phyloP scores from a whole-genome alignment of 2,888 invertebrate species.

The Limnephilus rhombicus region DNA sequence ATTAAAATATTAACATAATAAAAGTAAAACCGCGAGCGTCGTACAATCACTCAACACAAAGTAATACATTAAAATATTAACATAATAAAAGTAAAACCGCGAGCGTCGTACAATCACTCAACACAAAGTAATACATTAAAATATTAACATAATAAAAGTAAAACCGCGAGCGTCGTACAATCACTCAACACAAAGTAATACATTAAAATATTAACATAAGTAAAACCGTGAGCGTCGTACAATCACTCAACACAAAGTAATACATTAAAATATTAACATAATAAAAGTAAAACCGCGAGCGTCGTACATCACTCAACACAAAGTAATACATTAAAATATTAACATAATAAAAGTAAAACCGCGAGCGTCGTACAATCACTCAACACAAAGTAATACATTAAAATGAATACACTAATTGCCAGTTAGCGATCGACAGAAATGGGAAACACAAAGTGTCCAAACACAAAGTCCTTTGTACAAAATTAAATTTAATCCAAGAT shows the following conservation, averaged over 20 bases:
- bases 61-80: slow-evolving; percentile 6
- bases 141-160: slow-evolving; percentile 18
- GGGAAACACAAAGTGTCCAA: not conserved
- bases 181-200: not conserved
- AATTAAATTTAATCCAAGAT: slow-evolving; percentile 53
- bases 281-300: slow-evolving; percentile 9
- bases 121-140: slow-evolving; percentile 8
- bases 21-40: slow-evolving; percentile 5
- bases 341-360: slow-evolving; percentile 19
- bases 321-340: no score
- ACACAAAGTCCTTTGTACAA: not conserved
- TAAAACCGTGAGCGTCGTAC: not conserved
- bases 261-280: slow-evolving; percentile 23
- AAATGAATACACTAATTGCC: slow-evolving; percentile 19
- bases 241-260: not conserved
- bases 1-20: slow-evolving; percentile 28
- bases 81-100: slow-evolving; percentile 7
- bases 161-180: not conserved
- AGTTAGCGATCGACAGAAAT: not conserved
- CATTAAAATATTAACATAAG: slow-evolving; percentile 28
- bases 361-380: not conserved
- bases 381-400: not conserved
- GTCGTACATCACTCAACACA: not conserved
- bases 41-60: not conserved
- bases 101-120: not conserved